Evolutionary conservation across 2,797 vertebrate genomes (phyloP).

Genomic region (Typhlichthys subterraneus): DNA sequence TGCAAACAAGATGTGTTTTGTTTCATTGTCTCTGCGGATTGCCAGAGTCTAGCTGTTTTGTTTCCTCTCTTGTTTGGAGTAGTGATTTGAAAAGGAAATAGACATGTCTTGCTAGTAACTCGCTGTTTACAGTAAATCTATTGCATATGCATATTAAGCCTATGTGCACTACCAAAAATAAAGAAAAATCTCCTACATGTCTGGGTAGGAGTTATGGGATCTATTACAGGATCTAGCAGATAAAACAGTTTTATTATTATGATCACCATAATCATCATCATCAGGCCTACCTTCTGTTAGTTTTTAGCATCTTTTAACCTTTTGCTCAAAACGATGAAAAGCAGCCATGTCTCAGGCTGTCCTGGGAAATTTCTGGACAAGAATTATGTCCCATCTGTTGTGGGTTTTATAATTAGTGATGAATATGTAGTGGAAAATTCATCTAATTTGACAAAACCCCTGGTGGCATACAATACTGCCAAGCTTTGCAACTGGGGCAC

Average conservation of each 20-base stretch:
- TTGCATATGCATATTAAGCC: background rate
- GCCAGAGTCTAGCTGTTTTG: slow-evolving; percentile 8
- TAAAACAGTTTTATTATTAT: background rate
- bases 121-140: background rate
- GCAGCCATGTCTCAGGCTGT: slow-evolving; percentile 40
- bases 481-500: slow-evolving; percentile 39
- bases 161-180: background rate
- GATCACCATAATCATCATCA: background rate
- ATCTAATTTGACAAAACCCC: slow-evolving; percentile 65
- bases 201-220: background rate
- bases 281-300: slow-evolving; percentile 2
- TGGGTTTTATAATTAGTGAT: slow-evolving; percentile 66
- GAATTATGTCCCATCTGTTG: slow-evolving; percentile 67
- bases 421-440: slow-evolving; percentile 51
- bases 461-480: slow-evolving; percentile 52
- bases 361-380: slow-evolving; percentile 47
- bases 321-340: slow-evolving; percentile 35
- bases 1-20: slow-evolving; percentile 3
- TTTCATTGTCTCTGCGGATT: slow-evolving; percentile 20
- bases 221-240: background rate
- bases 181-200: background rate
- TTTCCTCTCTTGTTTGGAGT: slow-evolving; percentile 11
- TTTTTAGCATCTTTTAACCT: slow-evolving; percentile 12
- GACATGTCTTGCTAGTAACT: slow-evolving; percentile 1
- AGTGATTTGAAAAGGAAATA: slow-evolving; percentile 20